These are phyloP conservation scores for Idaea straminata DNA, from an alignment of 2,888 invertebrate species.

Conservation along the genomic window DNA sequence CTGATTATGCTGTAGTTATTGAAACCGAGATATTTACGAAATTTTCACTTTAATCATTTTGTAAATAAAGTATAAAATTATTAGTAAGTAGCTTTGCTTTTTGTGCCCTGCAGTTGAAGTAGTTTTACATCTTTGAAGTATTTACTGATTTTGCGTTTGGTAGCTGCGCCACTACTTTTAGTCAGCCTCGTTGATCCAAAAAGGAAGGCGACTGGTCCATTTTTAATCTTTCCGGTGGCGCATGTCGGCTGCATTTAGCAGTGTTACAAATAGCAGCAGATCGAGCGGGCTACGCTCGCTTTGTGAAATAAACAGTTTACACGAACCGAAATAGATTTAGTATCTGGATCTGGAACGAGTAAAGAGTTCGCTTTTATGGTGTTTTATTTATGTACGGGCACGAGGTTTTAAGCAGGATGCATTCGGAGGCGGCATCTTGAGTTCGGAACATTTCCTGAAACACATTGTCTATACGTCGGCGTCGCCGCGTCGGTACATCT, in stretches of 20 bases:
- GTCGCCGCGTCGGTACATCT: too few species aligned
- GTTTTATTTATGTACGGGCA: slow-evolving; percentile 22
- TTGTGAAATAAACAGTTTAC: slow-evolving; percentile 57
- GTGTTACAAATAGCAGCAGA: slow-evolving; percentile 59
- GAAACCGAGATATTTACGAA: too few species aligned
- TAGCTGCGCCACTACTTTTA: too few species aligned
- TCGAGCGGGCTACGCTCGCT: slow-evolving; percentile 46
- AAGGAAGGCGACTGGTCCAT: slow-evolving; percentile 37
- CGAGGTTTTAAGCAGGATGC: background rate
- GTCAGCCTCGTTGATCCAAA: slow-evolving; percentile 13
- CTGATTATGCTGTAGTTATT: too few species aligned
- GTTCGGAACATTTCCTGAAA: too few species aligned
- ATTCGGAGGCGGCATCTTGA: background rate
- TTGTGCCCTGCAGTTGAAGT: too few species aligned
- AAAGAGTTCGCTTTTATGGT: slow-evolving; percentile 59
- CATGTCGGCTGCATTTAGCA: slow-evolving; percentile 56
- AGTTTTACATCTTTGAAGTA: too few species aligned
- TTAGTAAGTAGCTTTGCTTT: too few species aligned
- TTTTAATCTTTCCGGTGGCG: slow-evolving; percentile 58
- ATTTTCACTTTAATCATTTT: too few species aligned
- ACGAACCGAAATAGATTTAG: slow-evolving; percentile 54
- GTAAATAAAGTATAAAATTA: too few species aligned
- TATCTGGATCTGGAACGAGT: slow-evolving; percentile 61
- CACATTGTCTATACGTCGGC: too few species aligned
- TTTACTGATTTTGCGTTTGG: too few species aligned